Percentiles rank a stretch among this genome's conserved stretches.
Conservation (phyloP, 2,113 vertebrate genomes). For the Apistogramma diplotaenia region DNA sequence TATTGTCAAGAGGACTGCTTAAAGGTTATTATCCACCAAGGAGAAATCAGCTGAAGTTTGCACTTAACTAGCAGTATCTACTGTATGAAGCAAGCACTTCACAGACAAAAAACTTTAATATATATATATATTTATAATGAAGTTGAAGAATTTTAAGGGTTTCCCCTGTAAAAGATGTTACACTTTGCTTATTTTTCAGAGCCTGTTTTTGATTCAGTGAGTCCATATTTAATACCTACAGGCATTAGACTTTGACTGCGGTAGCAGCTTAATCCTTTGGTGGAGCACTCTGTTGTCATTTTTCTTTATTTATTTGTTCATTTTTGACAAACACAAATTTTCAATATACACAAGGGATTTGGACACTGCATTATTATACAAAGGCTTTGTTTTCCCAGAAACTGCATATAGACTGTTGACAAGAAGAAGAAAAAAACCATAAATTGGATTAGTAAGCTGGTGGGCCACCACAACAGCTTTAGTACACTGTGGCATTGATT, state of each 20-base stretch:
- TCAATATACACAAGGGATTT: neutral
- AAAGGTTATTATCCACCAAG: neutral
- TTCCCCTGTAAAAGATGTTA: neutral
- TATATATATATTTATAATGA: neutral
- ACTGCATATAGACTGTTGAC: neutral
- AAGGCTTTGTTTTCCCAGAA: neutral
- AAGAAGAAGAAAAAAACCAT: neutral
- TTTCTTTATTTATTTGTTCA: neutral
- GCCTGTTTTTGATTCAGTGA: neutral
- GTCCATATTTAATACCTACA: neutral
- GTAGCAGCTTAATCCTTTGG: neutral
- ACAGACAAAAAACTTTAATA: neutral
- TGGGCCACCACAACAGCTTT: neutral
- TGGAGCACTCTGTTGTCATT: neutral
- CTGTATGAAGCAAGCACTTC: neutral
- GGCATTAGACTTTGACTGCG: neutral
- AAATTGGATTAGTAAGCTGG: neutral
- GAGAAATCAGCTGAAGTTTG: conserved; percentile 17
- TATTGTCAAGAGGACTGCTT: neutral
- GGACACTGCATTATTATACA: neutral
- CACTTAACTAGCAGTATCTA: neutral
- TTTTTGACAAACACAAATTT: neutral
- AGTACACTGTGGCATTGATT: neutral
- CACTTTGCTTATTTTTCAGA: neutral
- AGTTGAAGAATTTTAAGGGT: neutral